Conservation (phyloP, 2,888 invertebrate species). For the Seladonia tumulorum region DNA sequence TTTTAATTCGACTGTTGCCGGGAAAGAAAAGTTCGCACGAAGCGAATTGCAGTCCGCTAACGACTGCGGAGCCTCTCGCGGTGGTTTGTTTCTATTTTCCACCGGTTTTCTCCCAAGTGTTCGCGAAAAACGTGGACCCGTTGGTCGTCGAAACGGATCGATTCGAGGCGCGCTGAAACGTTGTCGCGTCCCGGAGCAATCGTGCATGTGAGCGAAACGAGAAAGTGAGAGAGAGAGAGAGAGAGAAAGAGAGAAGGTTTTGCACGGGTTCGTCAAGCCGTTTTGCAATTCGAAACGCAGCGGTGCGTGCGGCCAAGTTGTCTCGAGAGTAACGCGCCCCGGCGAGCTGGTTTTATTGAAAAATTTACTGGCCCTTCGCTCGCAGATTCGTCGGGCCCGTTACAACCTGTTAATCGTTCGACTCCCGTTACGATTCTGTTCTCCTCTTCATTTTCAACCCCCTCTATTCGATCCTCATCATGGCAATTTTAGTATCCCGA, state of each 20-base stretch:
- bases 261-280: constrained; percentile 16
- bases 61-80: background rate
- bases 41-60: background rate
- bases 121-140: constrained; percentile 7
- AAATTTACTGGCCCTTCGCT: constrained; percentile 10
- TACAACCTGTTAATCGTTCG: constrained; percentile 21
- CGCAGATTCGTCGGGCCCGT: constrained; percentile 34
- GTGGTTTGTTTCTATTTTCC: background rate
- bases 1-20: background rate
- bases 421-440: constrained; percentile 36
- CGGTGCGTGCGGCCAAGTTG: constrained; percentile 30
- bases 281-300: constrained; percentile 59
- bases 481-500: no score
- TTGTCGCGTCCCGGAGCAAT: constrained; percentile 42
- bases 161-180: constrained; percentile 46
- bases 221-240: background rate
- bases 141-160: constrained; percentile 37
- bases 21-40: background rate
- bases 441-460: background rate
- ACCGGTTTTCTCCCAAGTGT: background rate
- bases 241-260: background rate
- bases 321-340: constrained; percentile 26
- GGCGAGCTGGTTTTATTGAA: constrained; percentile 27
- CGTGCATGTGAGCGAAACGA: constrained; percentile 43
- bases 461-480: no score